Base-by-base conservation (phyloP, 2,797 vertebrate species). In the Neopelma chrysocephalum region DNA sequence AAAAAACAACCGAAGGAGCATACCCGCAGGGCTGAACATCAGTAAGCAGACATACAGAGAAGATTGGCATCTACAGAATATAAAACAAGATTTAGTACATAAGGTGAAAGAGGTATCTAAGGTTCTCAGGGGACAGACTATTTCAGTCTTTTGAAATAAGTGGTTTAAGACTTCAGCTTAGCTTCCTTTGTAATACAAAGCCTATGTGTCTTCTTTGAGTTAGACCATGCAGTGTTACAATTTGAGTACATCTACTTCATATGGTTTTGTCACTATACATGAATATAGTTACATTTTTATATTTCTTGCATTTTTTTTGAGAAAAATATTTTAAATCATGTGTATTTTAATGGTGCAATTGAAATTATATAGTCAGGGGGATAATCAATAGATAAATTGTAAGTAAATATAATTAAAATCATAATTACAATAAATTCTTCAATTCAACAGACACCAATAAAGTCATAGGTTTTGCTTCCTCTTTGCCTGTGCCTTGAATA, bases 71-170 rank as follows among this genome's bases (percentile, higher is more conserved):
- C 91, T 93, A 68, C 82, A 94, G 87, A 95, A 93, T 80, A 93
- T 77, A 90, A 95, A 96, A 84, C 91, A 94, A 90, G 91, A 90
- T 82, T 95, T 90, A 88, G 76, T 65, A 93, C 90, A 82, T 90
- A 91, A 95, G 71, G 89, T 93, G 77, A 95, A 96, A 94, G 58
- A 88, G 42, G 64, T 87, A 64, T 82, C 56, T 85, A 75, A 85
- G 56, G 32, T 87, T 96, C 93, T 96, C 94, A 90, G 73, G 88
- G 68, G 96, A 90, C 60, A 84, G 68, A 73, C 53, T 82, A 29
- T 87, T 92, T 82, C 75, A 89, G 45, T 51, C 83, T 93, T 95
- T 88, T 95, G 83, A 96, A 97, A 79, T 89, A 82, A 82, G 27
- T 82, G 23, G 87, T 92, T 94, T 89, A 94, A 94, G 88, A 85